phyloP scores from a whole-genome alignment of 2,888 invertebrate species.

The Malacosoma neustria region DNA sequence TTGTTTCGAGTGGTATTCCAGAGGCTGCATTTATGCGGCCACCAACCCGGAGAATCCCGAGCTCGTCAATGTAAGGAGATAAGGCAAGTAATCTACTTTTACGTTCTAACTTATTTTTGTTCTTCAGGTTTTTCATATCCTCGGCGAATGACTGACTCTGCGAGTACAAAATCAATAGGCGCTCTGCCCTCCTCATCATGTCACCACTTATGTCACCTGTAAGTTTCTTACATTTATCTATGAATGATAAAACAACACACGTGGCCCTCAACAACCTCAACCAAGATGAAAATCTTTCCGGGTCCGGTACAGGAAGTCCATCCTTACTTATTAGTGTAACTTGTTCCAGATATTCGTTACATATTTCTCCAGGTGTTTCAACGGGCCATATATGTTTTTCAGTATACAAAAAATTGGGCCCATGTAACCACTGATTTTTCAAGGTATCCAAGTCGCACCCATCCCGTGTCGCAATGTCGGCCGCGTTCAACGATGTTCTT shows the following conservation, averaged over 20 bases:
- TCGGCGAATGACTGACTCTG: slow-evolving; percentile 1
- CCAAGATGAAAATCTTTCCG: slow-evolving; percentile 5
- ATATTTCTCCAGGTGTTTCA: neutral
- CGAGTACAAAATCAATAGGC: neutral
- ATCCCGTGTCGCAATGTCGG: slow-evolving; percentile 11
- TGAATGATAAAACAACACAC: slow-evolving; percentile 4
- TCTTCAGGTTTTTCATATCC: too few species aligned
- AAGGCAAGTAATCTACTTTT: slow-evolving; percentile 1
- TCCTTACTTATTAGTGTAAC: neutral
- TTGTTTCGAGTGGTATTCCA: slow-evolving; percentile 6
- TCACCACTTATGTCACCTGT: neutral
- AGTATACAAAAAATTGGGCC: slow-evolving; percentile 4
- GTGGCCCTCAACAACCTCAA: slow-evolving; percentile 4
- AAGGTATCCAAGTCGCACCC: neutral
- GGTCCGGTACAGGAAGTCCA: slow-evolving; percentile 2
- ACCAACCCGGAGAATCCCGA: slow-evolving; percentile 9
- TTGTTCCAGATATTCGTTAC: neutral
- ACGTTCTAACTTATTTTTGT: too few species aligned
- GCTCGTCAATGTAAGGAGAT: slow-evolving; percentile 6
- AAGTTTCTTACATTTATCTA: slow-evolving; percentile 5
- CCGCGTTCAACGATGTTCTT: slow-evolving; percentile 15
- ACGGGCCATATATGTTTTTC: neutral
- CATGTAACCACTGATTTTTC: slow-evolving; percentile 5
- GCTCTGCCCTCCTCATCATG: slow-evolving; percentile 1
- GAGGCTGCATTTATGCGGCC: slow-evolving; percentile 9